phyloP scores from a whole-genome alignment of 2,888 invertebrate species.

The Crossocerus cetratus region DNA sequence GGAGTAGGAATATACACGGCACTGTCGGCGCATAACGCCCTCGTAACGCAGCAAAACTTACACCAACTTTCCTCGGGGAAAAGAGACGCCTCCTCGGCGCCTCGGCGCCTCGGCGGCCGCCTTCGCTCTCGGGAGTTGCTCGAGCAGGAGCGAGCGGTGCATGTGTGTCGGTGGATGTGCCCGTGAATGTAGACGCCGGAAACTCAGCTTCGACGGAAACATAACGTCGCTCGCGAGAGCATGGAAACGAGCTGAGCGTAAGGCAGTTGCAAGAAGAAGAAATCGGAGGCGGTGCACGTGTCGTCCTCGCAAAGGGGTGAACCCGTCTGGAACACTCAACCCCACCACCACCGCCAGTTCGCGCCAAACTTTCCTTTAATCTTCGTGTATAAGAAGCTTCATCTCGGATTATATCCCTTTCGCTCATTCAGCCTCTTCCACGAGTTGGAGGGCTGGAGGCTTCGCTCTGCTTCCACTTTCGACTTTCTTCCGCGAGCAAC shows the following conservation, averaged over 20 bases:
- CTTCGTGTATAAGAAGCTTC: constrained; percentile 29
- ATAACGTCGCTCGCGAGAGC: constrained; percentile 56
- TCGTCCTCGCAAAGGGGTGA: constrained; percentile 42
- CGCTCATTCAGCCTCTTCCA: not conserved
- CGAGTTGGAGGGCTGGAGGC: not conserved
- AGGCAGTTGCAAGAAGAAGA: constrained; percentile 51
- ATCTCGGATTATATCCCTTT: constrained; percentile 39
- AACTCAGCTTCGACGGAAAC: constrained; percentile 60
- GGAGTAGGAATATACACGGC: constrained; percentile 34
- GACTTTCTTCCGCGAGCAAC: not conserved
- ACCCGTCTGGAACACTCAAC: constrained; percentile 39
- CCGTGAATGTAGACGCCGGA: constrained; percentile 48
- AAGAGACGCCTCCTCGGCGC: constrained; percentile 33
- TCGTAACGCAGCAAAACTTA: constrained; percentile 60
- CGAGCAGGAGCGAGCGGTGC: no score
- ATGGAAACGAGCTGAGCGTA: constrained; percentile 40
- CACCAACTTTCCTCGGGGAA: constrained; percentile 61
- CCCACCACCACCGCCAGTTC: constrained; percentile 33
- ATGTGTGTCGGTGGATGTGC: not conserved
- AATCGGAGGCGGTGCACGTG: constrained; percentile 51
- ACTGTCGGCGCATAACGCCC: constrained; percentile 37
- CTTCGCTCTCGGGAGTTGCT: no score
- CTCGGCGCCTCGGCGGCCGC: not conserved
- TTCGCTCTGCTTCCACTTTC: not conserved
- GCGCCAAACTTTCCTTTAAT: constrained; percentile 39